phyloP scores from a whole-genome alignment of 2,888 invertebrate species.

The Dryococelus australis region DNA sequence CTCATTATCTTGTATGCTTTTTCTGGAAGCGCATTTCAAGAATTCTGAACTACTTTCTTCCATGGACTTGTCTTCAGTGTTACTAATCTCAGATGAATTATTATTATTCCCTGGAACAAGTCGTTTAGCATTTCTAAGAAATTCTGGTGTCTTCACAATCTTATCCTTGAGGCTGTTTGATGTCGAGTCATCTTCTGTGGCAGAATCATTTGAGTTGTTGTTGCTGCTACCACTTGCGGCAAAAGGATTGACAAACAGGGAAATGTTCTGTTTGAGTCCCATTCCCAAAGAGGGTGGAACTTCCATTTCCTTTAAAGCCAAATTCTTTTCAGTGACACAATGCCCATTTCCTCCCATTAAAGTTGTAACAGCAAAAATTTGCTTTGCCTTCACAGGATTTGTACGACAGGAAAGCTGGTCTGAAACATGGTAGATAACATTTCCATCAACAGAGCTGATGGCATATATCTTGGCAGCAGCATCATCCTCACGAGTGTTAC shows the following conservation, averaged over 20 bases:
- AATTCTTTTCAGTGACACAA: slow-evolving; percentile 58
- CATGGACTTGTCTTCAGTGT: background rate
- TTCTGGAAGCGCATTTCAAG: slow-evolving; percentile 18
- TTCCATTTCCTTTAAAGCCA: slow-evolving; percentile 59
- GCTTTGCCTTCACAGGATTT: slow-evolving; percentile 59
- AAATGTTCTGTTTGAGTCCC: slow-evolving; percentile 63
- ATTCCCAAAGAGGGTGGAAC: slow-evolving; percentile 62
- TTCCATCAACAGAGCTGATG: slow-evolving; percentile 82
- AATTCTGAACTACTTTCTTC: slow-evolving; percentile 25
- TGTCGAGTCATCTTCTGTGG: slow-evolving; percentile 55
- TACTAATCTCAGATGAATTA: background rate
- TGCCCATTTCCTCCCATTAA: slow-evolving; percentile 58
- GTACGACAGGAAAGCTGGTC: slow-evolving; percentile 51
- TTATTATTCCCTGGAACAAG: slow-evolving; percentile 46
- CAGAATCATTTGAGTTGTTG: slow-evolving; percentile 56
- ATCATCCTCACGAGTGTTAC: slow-evolving; percentile 51
- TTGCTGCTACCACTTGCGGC: slow-evolving; percentile 55
- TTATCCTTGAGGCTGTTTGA: slow-evolving; percentile 47
- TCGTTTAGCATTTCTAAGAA: slow-evolving; percentile 56
- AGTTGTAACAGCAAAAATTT: slow-evolving; percentile 65
- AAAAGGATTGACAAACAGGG: slow-evolving; percentile 73
- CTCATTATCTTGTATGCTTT: background rate
- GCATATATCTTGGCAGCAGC: slow-evolving; percentile 73
- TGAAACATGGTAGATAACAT: slow-evolving; percentile 71
- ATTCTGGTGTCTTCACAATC: slow-evolving; percentile 50